Evolutionary conservation across 2,797 vertebrate genomes (phyloP).

Genomic region (Phalanger gymnotis): DNA sequence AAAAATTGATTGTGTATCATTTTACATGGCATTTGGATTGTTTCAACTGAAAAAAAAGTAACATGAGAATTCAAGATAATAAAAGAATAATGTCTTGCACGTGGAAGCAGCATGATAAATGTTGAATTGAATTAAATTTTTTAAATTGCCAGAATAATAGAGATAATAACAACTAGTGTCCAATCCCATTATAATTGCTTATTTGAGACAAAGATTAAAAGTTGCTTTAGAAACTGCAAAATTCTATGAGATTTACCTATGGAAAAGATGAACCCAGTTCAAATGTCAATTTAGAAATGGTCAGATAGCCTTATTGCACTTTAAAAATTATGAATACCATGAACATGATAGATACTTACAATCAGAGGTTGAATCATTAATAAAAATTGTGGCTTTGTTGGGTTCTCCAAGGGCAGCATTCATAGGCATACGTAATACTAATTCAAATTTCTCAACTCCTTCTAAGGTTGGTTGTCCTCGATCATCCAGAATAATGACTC

Average conservation of each 20-base stretch:
- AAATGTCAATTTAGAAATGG: neutral
- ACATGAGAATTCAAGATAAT: neutral
- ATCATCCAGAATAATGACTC: constrained; percentile 93
- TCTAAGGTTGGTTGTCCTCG: constrained; percentile 93
- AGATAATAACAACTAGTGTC: neutral
- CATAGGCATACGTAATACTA: constrained; percentile 94
- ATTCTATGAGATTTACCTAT: constrained; percentile 22
- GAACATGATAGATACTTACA: constrained; percentile 85
- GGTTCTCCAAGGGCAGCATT: constrained; percentile 93
- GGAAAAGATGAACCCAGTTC: neutral
- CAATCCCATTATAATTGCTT: neutral
- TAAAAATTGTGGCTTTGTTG: constrained; percentile 89
- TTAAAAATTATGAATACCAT: neutral
- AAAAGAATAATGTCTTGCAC: neutral
- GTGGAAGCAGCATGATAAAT: neutral
- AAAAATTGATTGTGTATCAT: neutral
- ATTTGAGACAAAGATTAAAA: neutral
- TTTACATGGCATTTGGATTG: neutral
- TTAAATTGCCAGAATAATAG: neutral
- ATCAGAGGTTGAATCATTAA: constrained; percentile 94
- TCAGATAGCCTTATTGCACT: neutral
- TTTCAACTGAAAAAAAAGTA: neutral
- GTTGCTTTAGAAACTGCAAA: neutral
- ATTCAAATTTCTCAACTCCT: constrained; percentile 93
- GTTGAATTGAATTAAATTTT: neutral